Conservation (phyloP, 2,888 invertebrate species). For the Drosophila ezoana region DNA sequence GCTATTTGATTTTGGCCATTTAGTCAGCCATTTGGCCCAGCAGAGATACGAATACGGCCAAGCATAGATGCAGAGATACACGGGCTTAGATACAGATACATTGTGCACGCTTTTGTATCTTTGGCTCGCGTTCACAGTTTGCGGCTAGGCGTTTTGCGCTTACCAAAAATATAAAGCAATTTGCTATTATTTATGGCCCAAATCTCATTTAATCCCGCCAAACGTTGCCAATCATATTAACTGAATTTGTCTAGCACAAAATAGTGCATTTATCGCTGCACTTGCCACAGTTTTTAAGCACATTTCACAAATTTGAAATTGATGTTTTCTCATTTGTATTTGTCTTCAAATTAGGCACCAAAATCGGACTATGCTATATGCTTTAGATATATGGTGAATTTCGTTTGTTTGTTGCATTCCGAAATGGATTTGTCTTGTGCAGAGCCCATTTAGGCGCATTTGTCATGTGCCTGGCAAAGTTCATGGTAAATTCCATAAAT, state of each 20-base stretch:
- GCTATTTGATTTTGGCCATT: background rate
- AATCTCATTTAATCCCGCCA: conserved; percentile 31
- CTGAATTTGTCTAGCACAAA: conserved; percentile 32
- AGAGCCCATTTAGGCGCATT: background rate
- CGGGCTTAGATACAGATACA: background rate
- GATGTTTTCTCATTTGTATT: conserved; percentile 33
- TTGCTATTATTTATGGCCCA: conserved; percentile 30
- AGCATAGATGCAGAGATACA: conserved; percentile 1
- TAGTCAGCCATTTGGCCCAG: conserved; percentile 2
- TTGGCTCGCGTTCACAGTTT: background rate
- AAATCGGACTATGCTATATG: too few species aligned
- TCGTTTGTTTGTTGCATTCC: background rate
- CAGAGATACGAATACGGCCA: conserved; percentile 4
- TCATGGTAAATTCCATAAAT: background rate
- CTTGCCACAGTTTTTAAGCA: conserved; percentile 1
- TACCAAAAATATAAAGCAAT: conserved; percentile 17
- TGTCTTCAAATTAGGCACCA: background rate
- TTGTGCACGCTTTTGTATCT: background rate
- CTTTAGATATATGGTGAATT: background rate
- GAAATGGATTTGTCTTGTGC: too few species aligned
- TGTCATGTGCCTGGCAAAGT: background rate
- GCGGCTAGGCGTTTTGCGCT: conserved; percentile 1
- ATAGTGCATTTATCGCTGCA: conserved; percentile 23
- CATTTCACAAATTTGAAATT: conserved; percentile 5
- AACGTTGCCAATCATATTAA: conserved; percentile 34